Evolutionary conservation across 1,140 invertebrate species (phyloP).

Genomic region (Drusus annulatus): DNA sequence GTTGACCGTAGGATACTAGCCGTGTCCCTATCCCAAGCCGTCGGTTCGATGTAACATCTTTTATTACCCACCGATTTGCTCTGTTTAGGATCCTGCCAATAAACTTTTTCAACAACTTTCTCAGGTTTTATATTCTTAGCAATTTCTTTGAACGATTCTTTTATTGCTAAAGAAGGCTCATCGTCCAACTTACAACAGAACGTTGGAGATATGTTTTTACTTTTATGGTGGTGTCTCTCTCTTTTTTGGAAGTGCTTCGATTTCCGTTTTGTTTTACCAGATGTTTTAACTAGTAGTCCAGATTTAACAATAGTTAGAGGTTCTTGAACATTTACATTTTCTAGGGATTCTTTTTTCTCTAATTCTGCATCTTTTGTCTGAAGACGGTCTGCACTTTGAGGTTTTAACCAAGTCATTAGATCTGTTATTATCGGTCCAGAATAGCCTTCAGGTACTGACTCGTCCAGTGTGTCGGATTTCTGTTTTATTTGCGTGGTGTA

Average conservation of each 20-base stretch:
- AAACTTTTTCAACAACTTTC: constrained; percentile 50
- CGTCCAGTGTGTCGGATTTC: constrained; percentile 58
- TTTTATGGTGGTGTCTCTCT: constrained; percentile 64
- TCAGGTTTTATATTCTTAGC: constrained; percentile 26
- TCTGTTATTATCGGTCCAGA: constrained; percentile 69
- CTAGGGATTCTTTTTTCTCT: constrained; percentile 63
- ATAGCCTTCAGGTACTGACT: constrained; percentile 65
- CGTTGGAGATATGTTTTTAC: constrained; percentile 62
- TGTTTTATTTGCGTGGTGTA: constrained; percentile 54
- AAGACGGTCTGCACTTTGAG: constrained; percentile 64
- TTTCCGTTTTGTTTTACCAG: constrained; percentile 68
- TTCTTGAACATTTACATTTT: constrained; percentile 65
- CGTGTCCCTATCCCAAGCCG: constrained; percentile 65
- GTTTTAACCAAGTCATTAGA: constrained; percentile 68
- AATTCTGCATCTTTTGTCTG: constrained; percentile 61
- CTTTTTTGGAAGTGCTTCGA: constrained; percentile 62
- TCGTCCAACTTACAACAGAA: constrained; percentile 45
- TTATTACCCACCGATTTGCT: constrained; percentile 71
- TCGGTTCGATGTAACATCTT: constrained; percentile 70
- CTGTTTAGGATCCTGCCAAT: constrained; percentile 55
- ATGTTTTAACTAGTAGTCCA: constrained; percentile 63
- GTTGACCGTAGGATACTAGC: constrained; percentile 54
- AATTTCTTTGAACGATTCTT: constrained; percentile 28
- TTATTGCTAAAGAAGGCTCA: constrained; percentile 35
- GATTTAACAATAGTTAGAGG: constrained; percentile 69